These are phyloP conservation scores for Rhagophthalmus giganteus DNA, from an alignment of 2,888 invertebrate species.

Conservation along the genomic window DNA sequence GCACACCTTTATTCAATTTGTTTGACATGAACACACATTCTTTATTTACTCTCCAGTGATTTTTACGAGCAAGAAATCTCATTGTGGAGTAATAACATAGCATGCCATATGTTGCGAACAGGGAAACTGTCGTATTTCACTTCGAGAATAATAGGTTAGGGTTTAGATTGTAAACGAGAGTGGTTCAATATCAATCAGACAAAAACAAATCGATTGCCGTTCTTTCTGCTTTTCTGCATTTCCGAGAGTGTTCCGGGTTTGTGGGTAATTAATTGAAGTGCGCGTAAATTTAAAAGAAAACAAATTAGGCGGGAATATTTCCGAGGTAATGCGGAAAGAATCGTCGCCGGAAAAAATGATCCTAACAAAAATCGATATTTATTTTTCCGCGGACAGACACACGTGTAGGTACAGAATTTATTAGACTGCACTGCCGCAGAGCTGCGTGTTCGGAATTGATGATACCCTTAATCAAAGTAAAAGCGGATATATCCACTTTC, in stretches of 20 bases:
- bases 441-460: constrained; percentile 30
- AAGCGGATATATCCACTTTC: constrained; percentile 31
- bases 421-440: constrained; percentile 29
- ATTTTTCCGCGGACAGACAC: constrained; percentile 7
- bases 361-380: no score
- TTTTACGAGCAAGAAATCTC: constrained; percentile 24
- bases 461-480: constrained; percentile 31
- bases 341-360: no score
- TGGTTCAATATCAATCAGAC: constrained; percentile 31
- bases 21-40: constrained; percentile 6
- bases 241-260: no score
- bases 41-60: constrained; percentile 15
- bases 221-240: no score
- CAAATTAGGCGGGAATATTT: no score
- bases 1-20: constrained; percentile 7
- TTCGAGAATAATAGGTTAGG: constrained; percentile 32
- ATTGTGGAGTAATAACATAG: constrained; percentile 33
- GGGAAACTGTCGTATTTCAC: constrained; percentile 38
- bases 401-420: constrained; percentile 28
- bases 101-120: constrained; percentile 37
- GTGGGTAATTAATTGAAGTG: no score
- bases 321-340: no score
- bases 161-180: constrained; percentile 28
- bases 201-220: constrained; percentile 18
- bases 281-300: no score